These are phyloP conservation scores for Pollenia angustigena DNA, from an alignment of 2,888 invertebrate species.

Conservation along the genomic window DNA sequence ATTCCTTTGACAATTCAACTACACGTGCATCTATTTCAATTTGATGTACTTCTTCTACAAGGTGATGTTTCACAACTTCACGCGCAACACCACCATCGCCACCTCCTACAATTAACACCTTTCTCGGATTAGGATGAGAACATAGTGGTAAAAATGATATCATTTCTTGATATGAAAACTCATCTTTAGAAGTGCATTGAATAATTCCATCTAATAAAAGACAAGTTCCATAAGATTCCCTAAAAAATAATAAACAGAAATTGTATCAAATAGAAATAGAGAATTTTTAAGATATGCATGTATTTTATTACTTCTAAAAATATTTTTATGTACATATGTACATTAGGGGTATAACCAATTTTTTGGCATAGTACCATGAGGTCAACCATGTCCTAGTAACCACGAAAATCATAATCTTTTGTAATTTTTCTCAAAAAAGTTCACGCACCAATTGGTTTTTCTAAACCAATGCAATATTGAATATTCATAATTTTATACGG, in stretches of 20 bases:
- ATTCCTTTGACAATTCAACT: constrained; percentile 94
- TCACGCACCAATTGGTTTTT: no score
- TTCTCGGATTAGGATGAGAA: constrained; percentile 94
- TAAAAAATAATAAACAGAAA: constrained; percentile 65
- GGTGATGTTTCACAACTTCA: constrained; percentile 96
- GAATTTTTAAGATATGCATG: no score
- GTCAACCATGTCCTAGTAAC: no score
- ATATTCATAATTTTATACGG: no score
- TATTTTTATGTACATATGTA: no score
- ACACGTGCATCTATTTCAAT: constrained; percentile 98
- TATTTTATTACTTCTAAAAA: no score
- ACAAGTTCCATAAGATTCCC: constrained; percentile 89
- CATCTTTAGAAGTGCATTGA: constrained; percentile 98
- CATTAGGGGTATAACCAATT: no score
- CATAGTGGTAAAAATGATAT: constrained; percentile 96
- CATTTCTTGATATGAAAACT: constrained; percentile 99
- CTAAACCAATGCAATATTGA: no score
- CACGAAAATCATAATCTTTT: no score
- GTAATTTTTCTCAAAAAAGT: no score
- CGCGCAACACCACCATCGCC: constrained; percentile 99
- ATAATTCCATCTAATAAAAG: constrained; percentile 97
- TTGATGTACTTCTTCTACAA: constrained; percentile 93
- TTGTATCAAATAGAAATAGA: background rate
- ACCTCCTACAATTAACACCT: constrained; percentile 97
- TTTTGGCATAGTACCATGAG: no score